These are phyloP conservation scores for Mirounga angustirostris DNA, from an alignment of 2,113 vertebrate species.

Conservation along the genomic window DNA sequence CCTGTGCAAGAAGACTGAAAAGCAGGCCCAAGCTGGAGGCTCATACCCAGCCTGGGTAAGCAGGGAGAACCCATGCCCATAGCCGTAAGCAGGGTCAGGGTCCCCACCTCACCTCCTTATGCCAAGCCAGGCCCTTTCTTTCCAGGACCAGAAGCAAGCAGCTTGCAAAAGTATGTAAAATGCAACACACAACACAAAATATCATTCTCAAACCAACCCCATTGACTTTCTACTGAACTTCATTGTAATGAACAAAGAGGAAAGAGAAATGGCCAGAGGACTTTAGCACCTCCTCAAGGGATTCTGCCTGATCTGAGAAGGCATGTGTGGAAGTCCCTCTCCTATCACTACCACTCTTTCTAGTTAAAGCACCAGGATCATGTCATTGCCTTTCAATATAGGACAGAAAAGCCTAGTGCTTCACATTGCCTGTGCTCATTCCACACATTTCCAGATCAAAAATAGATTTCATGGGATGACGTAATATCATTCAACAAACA, in stretches of 20 bases:
- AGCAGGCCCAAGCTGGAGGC: background rate
- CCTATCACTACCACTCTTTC: background rate
- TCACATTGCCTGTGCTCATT: background rate
- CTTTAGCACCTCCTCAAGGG: background rate
- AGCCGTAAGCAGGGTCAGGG: background rate
- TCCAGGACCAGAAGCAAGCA: background rate
- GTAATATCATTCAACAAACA: background rate
- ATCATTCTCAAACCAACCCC: background rate
- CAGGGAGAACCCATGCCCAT: background rate
- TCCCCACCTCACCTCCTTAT: background rate
- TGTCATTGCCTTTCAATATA: background rate
- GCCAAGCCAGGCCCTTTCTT: background rate
- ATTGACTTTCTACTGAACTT: background rate
- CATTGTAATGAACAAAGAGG: background rate
- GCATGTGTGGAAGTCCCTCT: background rate
- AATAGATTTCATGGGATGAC: background rate
- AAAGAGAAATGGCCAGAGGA: background rate
- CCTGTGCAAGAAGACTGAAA: background rate
- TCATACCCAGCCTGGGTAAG: background rate
- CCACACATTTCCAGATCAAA: background rate
- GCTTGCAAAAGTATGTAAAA: background rate
- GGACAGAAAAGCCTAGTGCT: background rate
- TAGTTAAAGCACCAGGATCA: background rate
- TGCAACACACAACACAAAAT: background rate
- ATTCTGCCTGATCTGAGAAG: background rate